phyloP scores from a whole-genome alignment of 2,113 vertebrate genomes.

The Barbus barbus region DNA sequence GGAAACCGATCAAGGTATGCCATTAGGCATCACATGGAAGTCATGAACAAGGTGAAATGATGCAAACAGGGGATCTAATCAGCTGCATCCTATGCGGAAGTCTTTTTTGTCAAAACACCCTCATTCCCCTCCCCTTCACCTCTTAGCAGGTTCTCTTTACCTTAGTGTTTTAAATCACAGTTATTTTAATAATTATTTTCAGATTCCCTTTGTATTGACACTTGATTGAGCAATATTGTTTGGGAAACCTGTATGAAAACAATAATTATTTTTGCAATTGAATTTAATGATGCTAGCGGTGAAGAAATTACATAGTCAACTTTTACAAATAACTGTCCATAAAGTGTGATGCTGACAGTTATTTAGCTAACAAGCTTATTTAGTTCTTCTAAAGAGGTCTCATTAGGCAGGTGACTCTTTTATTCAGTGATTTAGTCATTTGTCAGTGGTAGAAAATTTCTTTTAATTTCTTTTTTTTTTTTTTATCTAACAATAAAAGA shows the following conservation, averaged over 20 bases:
- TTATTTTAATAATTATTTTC: background rate
- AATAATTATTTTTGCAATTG: background rate
- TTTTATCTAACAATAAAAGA: background rate
- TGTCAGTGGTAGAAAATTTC: too few relatives aligned
- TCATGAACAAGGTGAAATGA: background rate
- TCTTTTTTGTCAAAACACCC: background rate
- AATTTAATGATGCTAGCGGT: background rate
- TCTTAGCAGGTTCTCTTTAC: background rate
- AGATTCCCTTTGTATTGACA: background rate
- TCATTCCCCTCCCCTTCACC: background rate
- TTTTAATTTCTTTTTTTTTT: too few relatives aligned
- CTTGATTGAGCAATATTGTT: background rate
- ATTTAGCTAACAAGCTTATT: background rate
- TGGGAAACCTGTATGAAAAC: background rate
- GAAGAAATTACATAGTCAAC: background rate
- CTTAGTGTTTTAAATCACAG: background rate
- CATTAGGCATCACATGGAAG: background rate
- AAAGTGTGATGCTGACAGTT: background rate
- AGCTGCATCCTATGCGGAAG: background rate
- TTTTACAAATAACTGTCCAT: background rate
- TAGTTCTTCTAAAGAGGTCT: background rate
- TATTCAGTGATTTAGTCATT: background rate
- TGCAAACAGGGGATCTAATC: background rate
- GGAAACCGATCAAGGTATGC: background rate
- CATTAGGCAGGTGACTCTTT: background rate